Evolutionary conservation across 2,888 invertebrate species (phyloP), one percentile per base, ranked within the genome.

Genomic region (Napeogenes inachia): DNA sequence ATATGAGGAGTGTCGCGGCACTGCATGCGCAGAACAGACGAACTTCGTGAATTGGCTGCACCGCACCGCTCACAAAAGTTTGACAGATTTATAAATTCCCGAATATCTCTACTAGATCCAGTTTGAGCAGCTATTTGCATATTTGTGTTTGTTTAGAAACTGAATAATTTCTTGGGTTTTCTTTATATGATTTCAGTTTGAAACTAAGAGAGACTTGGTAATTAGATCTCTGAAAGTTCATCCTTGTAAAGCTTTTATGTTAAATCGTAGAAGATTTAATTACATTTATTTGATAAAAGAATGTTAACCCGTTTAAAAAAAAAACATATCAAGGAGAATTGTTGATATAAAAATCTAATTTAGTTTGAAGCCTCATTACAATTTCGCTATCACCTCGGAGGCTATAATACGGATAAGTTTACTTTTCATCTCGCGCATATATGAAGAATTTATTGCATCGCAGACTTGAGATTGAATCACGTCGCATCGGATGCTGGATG

Each of bases 381-480:
- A 50, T 12, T 50, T 50, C 30, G 30, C 10, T 8, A 50, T 50
- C 47, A 47, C 47, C 13, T 47, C 50, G 50, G 10, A 82, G 75
- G 71, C 68, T 66, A 73, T 75, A 80, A 77, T 80, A 76, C 80
- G 70, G 66, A 67, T 68, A 68, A 70, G 81, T 83, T 84, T 82
- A 78, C 83, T 79, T 84, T 84, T 78, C 78, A 82, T 84, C 80
- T 76, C 73, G 75, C 57, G 62, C 65, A 59, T 65, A 66, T 64
- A 68, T 64, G 66, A 63, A 46, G 59, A 55, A 68, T 66, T 64
- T 68, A 68, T 68, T 68, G 66, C 68, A 64, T 55, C 61, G 57
- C 60, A 38, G 58, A 50, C 58, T 50, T 58, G 57, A 63, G 64
- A 66, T 68, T 64, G 63, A 68, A 68, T 68, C 66, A 64, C 62